Base-by-base conservation (phyloP, 35 echinoderm and acorn worm genomes). In the Apostichopus japonicus region DNA sequence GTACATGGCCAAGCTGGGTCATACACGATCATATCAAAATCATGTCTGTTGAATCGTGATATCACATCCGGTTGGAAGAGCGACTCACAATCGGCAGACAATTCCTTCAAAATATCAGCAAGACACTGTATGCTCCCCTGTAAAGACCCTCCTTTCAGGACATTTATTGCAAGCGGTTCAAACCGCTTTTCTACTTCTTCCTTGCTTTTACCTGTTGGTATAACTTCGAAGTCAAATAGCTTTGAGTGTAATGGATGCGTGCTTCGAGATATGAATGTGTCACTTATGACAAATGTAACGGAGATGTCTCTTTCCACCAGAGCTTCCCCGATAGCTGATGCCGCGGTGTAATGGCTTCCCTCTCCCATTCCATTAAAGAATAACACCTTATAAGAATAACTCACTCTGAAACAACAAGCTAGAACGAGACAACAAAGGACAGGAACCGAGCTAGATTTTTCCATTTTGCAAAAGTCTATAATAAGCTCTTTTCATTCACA, bases 321-420 rank as follows among this genome's bases (percentile, higher is more conserved):
- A 19, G 65, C 90, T 87, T 95, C 94, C 14, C 72, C 94, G 10
- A 95, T 54, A 14, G 54, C 67, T 5, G 83, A 57, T 53, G 73
- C 75, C 15, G 94, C 91, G 6, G 77, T 88, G 56, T 67, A 95
- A 72, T 95, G 94, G 63, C 94, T 95, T 13, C 94, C 94, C 72
- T 92, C 94, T 23, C 94, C 94, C 15, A 70, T 63, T 6, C 91
- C 91, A 55, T 77, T 91, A 19, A 91, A 91, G 24, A 91, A 91
- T 51, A 91, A 78, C 53, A 91, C 56, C 1, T 78, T 91, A 56
- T 56, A n/a, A 9, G 80, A 53, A n/a, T 75, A 19, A 6, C 71
- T 23, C 6, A n/a, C 17, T 19, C 6, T n/a, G n/a, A 75, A 4
- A 23, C 16, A 75, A 24, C 71, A 75, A 23, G 15, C 71, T 23